A percentile compares a stretch with the other conserved stretches of the same genome.
These are phyloP conservation scores for Chymomyza caudatula DNA, from an alignment of 2,888 invertebrate species.

Conservation along the genomic window DNA sequence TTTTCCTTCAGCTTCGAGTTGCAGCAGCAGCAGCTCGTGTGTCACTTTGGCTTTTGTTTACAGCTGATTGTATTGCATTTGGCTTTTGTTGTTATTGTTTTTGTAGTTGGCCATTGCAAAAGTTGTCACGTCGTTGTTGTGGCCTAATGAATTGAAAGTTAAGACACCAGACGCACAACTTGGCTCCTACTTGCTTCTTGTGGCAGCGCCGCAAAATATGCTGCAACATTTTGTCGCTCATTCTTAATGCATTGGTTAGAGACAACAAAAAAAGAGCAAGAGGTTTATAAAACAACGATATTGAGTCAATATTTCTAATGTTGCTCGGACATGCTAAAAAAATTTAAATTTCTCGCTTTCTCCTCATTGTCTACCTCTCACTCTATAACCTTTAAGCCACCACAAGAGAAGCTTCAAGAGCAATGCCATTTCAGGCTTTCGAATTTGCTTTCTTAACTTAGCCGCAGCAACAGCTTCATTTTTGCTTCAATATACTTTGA, in stretches of 20 bases:
- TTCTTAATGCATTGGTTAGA: background rate
- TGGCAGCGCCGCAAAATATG: background rate
- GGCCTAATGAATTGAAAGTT: slow-evolving; percentile 66
- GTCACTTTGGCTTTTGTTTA: slow-evolving; percentile 60
- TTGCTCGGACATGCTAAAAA: too few relatives aligned
- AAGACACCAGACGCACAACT: slow-evolving; percentile 24
- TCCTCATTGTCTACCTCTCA: too few relatives aligned
- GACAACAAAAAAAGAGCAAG: background rate
- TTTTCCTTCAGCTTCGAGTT: background rate
- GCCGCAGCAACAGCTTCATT: background rate
- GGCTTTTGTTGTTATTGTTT: slow-evolving; percentile 47
- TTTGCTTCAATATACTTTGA: too few relatives aligned
- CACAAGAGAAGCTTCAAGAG: background rate
- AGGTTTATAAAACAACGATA: too few relatives aligned
- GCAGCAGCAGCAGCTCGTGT: slow-evolving; percentile 31
- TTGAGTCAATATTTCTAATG: too few relatives aligned
- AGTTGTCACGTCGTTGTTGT: slow-evolving; percentile 22
- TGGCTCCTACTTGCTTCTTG: background rate
- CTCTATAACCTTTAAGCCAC: too few relatives aligned
- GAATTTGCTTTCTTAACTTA: background rate
- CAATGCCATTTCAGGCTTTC: background rate
- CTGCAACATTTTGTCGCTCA: background rate
- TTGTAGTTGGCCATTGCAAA: background rate
- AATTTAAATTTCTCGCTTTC: too few relatives aligned
- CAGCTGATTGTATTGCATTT: slow-evolving; percentile 57